These are phyloP conservation scores for Zygogramma bicolorata DNA, from an alignment of 2,888 invertebrate species.

Conservation along the genomic window DNA sequence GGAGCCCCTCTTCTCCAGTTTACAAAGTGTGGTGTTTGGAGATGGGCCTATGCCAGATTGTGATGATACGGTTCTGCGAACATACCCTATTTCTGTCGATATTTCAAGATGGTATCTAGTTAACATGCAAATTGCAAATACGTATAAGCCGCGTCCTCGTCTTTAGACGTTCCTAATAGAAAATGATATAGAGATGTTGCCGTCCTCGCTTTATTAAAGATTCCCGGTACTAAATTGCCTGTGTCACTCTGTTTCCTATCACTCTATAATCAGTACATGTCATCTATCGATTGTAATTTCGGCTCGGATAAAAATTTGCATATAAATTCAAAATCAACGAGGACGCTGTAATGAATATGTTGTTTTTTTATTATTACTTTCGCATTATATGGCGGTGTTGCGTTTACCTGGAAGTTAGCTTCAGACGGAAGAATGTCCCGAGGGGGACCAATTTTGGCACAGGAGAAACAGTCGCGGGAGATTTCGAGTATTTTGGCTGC, in stretches of 20 bases:
- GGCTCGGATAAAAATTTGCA: slow-evolving; percentile 42
- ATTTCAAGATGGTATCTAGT: slow-evolving; percentile 66
- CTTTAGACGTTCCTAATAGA: slow-evolving; percentile 57
- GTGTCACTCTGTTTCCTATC: slow-evolving; percentile 48
- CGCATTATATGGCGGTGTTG: slow-evolving; percentile 33
- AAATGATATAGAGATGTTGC: slow-evolving; percentile 53
- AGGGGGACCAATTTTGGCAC: background rate
- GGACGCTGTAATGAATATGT: slow-evolving; percentile 35
- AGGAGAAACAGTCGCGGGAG: background rate
- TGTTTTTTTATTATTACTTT: slow-evolving; percentile 40
- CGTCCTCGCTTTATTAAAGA: slow-evolving; percentile 50
- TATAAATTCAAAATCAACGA: slow-evolving; percentile 43
- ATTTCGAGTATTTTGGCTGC: background rate
- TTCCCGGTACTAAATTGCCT: slow-evolving; percentile 49
- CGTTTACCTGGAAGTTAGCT: slow-evolving; percentile 25
- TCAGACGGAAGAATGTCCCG: background rate
- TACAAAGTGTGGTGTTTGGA: background rate
- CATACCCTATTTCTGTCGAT: slow-evolving; percentile 59
- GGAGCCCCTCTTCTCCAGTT: no score
- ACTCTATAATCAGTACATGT: slow-evolving; percentile 43
- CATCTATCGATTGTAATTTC: slow-evolving; percentile 47
- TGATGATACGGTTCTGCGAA: slow-evolving; percentile 28
- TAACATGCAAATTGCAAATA: slow-evolving; percentile 66
- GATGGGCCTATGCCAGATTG: background rate
- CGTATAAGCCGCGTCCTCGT: slow-evolving; percentile 59